Base-by-base conservation (phyloP, 2,797 vertebrate genomes). In the Eleutherodactylus coqui region DNA sequence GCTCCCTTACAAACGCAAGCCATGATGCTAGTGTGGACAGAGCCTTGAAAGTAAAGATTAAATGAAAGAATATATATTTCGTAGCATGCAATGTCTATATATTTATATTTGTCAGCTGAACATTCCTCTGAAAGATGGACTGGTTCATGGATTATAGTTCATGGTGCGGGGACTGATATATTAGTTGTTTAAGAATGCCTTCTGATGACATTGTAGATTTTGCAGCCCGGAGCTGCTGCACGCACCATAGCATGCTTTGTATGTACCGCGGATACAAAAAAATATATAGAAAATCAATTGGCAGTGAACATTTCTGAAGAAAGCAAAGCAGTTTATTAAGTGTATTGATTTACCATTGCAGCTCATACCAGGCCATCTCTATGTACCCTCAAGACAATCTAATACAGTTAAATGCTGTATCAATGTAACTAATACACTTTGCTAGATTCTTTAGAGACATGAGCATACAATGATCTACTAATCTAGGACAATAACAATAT, bases 271-370 rank as follows among this genome's bases (percentile, higher is more conserved):
- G 69, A 75, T 80, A 84, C 36, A 86, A 67, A 77, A 47, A 84
- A 53, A 79, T 82, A 83, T 34, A 80, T 64, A 19, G 69, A 84
- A 87, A 86, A 84, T 87, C 80, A n/a, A 87, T 83, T 21, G 27
- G 7, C 53, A 78, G 55, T 43, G 38, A 79, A 75, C 75, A 87
- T 84, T 84, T 79, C 75, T 84, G 29, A 73, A 79, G 73, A 84
- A 78, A 60, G 72, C 79, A 82, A 79, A 58, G 76, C 55, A 81
- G 76, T 80, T 84, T 84, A 87, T 84, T 80, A 87, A 55, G 69
- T 21, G 62, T 84, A 84, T 84, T 87, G 86, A 87, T 87, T 87
- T 87, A 45, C 75, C 75, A 87, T 83, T 87, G 82, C 17, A 24
- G 58, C 72, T 62, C 85, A 87, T 87, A 83, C 34, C 49, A 81